Evolutionary conservation across 2,113 vertebrate species (phyloP).

Genomic region (Anser brachyrhynchus): DNA sequence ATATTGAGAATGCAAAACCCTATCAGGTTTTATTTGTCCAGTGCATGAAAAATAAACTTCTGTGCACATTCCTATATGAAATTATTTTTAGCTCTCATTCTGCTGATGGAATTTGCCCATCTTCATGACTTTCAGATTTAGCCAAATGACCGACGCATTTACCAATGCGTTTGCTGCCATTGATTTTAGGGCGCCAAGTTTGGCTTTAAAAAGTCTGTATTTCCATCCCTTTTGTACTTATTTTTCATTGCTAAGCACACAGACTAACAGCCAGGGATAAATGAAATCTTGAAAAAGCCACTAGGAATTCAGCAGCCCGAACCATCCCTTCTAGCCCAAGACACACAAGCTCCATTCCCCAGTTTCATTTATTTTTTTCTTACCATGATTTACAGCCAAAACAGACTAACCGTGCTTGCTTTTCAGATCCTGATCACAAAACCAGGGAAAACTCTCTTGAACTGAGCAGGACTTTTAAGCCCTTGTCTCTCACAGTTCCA

Average conservation of each 20-base stretch:
- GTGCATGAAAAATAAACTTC: conserved; percentile 7
- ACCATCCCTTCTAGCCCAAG: conserved; percentile 48
- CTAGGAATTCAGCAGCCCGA: conserved; percentile 62
- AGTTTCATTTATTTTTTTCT: conserved; percentile 29
- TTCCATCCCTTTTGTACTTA: conserved; percentile 60
- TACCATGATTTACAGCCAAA: conserved; percentile 52
- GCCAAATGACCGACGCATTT: conserved; percentile 55
- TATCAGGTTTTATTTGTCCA: not conserved
- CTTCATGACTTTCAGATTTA: conserved; percentile 45
- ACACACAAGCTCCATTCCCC: conserved; percentile 25
- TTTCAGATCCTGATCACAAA: conserved; percentile 41
- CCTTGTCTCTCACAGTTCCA: not conserved
- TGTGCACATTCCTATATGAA: not conserved
- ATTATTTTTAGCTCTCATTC: conserved; percentile 57
- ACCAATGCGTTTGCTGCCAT: conserved; percentile 58
- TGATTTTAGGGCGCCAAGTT: conserved; percentile 53
- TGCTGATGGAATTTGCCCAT: conserved; percentile 31
- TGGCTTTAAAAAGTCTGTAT: conserved; percentile 24
- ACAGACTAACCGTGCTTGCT: conserved; percentile 34
- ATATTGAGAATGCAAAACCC: conserved; percentile 59
- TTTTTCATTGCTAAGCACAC: conserved; percentile 59
- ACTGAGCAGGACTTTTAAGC: not conserved
- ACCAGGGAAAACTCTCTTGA: not conserved
- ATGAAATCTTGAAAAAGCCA: conserved; percentile 75
- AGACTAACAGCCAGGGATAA: conserved; percentile 69